Evolutionary conservation across 2,888 invertebrate species (phyloP).

Genomic region (Luffia ferchaultella): DNA sequence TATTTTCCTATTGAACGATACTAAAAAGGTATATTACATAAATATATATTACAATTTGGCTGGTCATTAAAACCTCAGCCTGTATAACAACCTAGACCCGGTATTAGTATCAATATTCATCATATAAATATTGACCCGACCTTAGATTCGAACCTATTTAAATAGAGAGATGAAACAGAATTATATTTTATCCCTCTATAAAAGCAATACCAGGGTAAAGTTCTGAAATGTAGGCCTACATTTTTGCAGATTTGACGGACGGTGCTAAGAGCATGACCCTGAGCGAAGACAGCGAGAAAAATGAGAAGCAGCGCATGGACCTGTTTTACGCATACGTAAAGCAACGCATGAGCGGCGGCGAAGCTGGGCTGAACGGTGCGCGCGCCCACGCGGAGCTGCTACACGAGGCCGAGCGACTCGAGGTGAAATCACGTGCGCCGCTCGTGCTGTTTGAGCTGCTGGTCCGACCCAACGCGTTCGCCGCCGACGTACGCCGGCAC

Average conservation of each 20-base stretch:
- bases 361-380: constrained; percentile 19
- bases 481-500: constrained; percentile 77
- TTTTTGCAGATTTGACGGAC: constrained; percentile 77
- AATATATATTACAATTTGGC: too few species aligned
- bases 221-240: too few species aligned
- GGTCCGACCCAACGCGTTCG: constrained; percentile 72
- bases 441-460: constrained; percentile 93
- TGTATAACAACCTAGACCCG: too few species aligned
- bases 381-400: constrained; percentile 21
- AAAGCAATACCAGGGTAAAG: too few species aligned
- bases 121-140: too few species aligned
- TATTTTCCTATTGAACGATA: too few species aligned
- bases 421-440: constrained; percentile 93
- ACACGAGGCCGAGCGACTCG: constrained; percentile 70
- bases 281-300: constrained; percentile 95
- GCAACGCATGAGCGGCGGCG: constrained; percentile 33
- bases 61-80: too few species aligned
- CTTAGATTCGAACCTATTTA: too few species aligned
- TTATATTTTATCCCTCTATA: too few species aligned
- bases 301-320: constrained; percentile 95
- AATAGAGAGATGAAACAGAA: too few species aligned
- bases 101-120: too few species aligned
- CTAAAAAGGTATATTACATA: too few species aligned
- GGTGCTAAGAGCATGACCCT: constrained; percentile 95
- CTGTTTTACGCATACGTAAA: constrained; percentile 83